Evolutionary conservation across 2,797 vertebrate species (phyloP), one percentile per base, ranked within the genome.

Genomic region (Neosalanx taihuensis): DNA sequence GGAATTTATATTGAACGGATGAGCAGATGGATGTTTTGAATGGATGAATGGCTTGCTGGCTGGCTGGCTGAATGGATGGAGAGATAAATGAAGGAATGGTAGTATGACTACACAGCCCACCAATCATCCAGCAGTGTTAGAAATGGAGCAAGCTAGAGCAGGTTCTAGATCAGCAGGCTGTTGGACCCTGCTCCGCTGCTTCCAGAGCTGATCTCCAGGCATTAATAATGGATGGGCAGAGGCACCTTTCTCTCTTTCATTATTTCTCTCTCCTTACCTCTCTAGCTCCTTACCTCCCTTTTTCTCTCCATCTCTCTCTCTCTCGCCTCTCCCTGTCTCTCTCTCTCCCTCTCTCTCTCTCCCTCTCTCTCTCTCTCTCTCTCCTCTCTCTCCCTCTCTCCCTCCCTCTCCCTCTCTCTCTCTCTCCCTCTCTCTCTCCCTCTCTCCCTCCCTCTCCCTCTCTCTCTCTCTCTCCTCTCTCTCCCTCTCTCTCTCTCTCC

Each of bases 171-270:
- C 57, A 31, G 49, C 20, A 29, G 15, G 46, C 33, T 49, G 67
- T 41, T 67, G 67, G 71, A 41, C n/a, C 5, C 10, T 30, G 71
- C 30, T 31, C 62, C 58, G 26, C 23, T n/a, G 60, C 57, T 59
- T 49, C 6, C 30, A 5, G 53, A 59, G 71, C 67, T 68, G 67
- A 73, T 77, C 69, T 71, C 46, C 35, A 58, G 58, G 60, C 78
- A 80, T 83, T 74, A 83, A 80, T 83, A 79, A 80, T 82, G 72
- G 65, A 75, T 81, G 71, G 71, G 59, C 70, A 83, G 76, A 73
- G 77, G 79, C 79, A 75, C 23, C 23, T 26, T 26, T 26, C 23
- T 26, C 23, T 26, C 23, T 26, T 26, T 26, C 23, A 26, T 26
- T 26, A 26, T 26, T 26, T 26, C 23, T 26, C 23, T 26, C 23